Evolutionary conservation across 2,888 invertebrate species (phyloP), one percentile per base, ranked within the genome.

Genomic region (Micoletzkya japonica): DNA sequence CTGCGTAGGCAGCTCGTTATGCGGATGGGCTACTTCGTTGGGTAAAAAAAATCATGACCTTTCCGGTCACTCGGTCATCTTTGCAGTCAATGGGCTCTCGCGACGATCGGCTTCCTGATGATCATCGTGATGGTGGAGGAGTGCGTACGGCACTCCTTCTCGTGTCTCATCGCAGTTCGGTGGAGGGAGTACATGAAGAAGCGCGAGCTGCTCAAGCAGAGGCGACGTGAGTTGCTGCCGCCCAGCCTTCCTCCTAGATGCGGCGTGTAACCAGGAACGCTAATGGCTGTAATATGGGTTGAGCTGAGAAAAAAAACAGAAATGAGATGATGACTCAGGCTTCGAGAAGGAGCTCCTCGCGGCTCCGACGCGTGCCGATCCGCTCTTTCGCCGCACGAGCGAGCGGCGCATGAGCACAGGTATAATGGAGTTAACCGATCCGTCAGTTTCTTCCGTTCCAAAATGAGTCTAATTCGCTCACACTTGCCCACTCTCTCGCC

Each of bases 21-120:
- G n/a, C n/a, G n/a, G n/a, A n/a, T n/a, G n/a, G n/a, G n/a, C n/a
- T n/a, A n/a, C n/a, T n/a, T n/a, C n/a, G n/a, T n/a, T n/a, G n/a
- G n/a, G n/a, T n/a, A n/a, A n/a, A n/a, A n/a, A n/a, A n/a, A n/a
- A n/a, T n/a, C n/a, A n/a, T n/a, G n/a, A n/a, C n/a, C n/a, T n/a
- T n/a, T n/a, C n/a, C n/a, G n/a, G n/a, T n/a, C 24, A 1, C 30
- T 28, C 54, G 4, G 20, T 28, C 14, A 52, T 24, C 52, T 52
- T n/a, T 26, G n/a, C 56, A 66, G 66, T 66, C 66, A 56, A 4
- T 66, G 66, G 66, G 26, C 54, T 24, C 52, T 66, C 34, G 66
- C 39, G 0, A 66, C n/a, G 1, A 36, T 66, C 36, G 54, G 17
- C 10, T 28, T 54, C 28, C 37, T 56, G 2, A 37, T 66, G 37